Percentiles rank a stretch among this genome's conserved stretches.
Conservation (phyloP, 2,113 vertebrate species). For the Artemisiospiza belli region DNA sequence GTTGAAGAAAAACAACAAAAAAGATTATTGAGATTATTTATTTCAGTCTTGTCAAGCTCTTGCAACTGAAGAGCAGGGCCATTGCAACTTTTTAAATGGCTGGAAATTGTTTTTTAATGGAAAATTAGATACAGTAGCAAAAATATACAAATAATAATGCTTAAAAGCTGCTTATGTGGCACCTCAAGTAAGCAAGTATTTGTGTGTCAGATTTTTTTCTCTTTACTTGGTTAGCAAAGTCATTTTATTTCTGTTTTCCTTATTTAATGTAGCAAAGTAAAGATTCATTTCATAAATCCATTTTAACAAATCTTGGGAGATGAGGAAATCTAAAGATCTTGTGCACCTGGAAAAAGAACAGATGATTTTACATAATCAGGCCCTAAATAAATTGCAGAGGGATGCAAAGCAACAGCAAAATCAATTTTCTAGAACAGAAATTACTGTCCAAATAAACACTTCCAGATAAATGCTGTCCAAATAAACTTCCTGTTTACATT, state of each 20-base stretch:
- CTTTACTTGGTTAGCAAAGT: neutral
- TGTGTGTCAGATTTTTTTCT: neutral
- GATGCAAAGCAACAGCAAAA: neutral
- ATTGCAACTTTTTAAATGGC: neutral
- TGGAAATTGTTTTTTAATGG: neutral
- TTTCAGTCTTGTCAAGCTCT: neutral
- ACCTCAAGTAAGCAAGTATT: neutral
- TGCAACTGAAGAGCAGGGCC: neutral
- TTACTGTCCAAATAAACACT: neutral
- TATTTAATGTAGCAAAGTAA: neutral
- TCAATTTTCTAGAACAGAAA: neutral
- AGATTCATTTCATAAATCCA: neutral
- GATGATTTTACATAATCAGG: neutral
- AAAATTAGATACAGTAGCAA: neutral
- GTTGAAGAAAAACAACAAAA: neutral
- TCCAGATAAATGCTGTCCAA: neutral
- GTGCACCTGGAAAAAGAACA: neutral
- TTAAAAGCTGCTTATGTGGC: neutral
- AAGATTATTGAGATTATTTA: neutral
- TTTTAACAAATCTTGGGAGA: neutral
- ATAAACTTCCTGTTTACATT: neutral
- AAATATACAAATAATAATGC: neutral
- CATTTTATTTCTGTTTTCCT: neutral
- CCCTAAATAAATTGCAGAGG: neutral
- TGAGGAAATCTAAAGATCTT: neutral